A percentile compares a stretch with the other conserved stretches of the same genome.
Evolutionary conservation across 2,797 vertebrate genomes (phyloP).

Genomic region (Atherinosoma microstoma): DNA sequence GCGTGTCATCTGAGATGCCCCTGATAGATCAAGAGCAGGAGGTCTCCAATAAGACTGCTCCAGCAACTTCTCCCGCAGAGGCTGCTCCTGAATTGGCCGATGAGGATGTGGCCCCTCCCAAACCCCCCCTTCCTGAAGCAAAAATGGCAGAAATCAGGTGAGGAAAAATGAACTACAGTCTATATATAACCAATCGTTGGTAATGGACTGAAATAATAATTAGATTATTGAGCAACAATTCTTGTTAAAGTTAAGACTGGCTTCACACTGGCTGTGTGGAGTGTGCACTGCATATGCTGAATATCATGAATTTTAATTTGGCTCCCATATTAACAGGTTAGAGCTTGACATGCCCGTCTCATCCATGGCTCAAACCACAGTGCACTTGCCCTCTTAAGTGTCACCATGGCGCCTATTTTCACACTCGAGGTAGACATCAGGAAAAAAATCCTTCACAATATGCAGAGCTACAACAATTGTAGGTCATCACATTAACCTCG

Average conservation of each 20-base stretch:
- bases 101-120: slow-evolving; percentile 92
- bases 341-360: neutral
- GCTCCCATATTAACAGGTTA: neutral
- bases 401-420: neutral
- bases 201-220: neutral
- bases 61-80: slow-evolving; percentile 79
- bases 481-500: neutral
- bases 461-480: neutral
- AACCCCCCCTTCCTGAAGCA: slow-evolving; percentile 94
- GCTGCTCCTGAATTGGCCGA: slow-evolving; percentile 84
- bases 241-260: neutral
- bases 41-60: slow-evolving; percentile 87
- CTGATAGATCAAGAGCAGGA: slow-evolving; percentile 90
- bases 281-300: neutral
- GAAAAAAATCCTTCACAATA: neutral
- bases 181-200: neutral
- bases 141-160: slow-evolving; percentile 96
- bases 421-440: neutral
- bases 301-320: neutral
- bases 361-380: neutral
- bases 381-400: neutral
- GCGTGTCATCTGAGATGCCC: slow-evolving; percentile 87
- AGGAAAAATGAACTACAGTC: slow-evolving; percentile 17
- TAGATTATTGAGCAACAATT: neutral
- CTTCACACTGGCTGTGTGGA: neutral